Evolutionary conservation across 2,888 invertebrate genomes (phyloP).

Genomic region (Nowickia ferox): DNA sequence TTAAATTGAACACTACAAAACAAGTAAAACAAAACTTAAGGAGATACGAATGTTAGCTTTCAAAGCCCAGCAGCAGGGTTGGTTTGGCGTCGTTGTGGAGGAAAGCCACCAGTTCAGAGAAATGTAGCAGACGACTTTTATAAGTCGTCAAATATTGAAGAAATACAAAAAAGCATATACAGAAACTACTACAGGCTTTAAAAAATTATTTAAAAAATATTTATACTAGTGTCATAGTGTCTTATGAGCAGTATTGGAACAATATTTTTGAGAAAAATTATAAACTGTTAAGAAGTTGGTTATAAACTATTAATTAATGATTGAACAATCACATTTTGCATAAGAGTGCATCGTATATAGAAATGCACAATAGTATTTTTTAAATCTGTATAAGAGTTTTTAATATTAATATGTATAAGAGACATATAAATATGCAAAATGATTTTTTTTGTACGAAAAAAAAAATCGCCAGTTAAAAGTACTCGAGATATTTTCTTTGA

Average conservation of each 20-base stretch:
- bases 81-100: background rate
- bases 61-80: background rate
- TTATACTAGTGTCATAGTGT: no score
- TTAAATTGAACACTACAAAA: constrained; percentile 83
- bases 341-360: no score
- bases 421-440: background rate
- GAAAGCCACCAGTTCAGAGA: background rate
- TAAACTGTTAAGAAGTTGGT: background rate
- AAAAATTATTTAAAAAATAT: background rate
- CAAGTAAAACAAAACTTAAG: constrained; percentile 83
- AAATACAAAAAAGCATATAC: constrained; percentile 28
- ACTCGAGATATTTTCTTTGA: background rate
- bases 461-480: background rate
- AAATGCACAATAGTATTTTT: background rate
- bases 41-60: constrained; percentile 75
- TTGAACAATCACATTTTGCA: background rate
- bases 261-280: background rate
- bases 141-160: background rate
- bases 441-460: background rate
- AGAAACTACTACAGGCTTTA: background rate
- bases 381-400: constrained; percentile 3
- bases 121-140: background rate
- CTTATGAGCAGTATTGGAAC: no score
- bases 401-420: background rate
- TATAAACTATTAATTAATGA: background rate